These are phyloP conservation scores for Gonioctena quinquepunctata DNA, from an alignment of 1,140 invertebrate genomes.

Conservation along the genomic window DNA sequence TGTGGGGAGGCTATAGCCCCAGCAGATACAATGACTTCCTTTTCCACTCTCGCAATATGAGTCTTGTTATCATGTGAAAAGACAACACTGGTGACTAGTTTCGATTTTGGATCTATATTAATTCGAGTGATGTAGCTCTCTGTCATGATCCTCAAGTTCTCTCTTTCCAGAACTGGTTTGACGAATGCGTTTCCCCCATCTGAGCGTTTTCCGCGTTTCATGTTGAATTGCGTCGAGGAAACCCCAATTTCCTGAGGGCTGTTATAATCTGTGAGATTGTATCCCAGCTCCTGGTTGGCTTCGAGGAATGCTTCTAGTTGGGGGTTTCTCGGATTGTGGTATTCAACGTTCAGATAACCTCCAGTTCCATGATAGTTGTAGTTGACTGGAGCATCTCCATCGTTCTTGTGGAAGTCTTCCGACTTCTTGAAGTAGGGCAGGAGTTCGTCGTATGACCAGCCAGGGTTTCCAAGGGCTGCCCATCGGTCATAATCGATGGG, in stretches of 20 bases:
- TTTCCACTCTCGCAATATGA: slow-evolving; percentile 58
- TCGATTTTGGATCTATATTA: slow-evolving; percentile 61
- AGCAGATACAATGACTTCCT: slow-evolving; percentile 74
- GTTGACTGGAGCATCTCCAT: not conserved
- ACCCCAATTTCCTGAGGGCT: slow-evolving; percentile 53
- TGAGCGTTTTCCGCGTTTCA: slow-evolving; percentile 59
- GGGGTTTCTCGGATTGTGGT: not conserved
- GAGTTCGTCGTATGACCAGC: slow-evolving; percentile 68
- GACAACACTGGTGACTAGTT: slow-evolving; percentile 68
- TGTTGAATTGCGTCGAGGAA: slow-evolving; percentile 55
- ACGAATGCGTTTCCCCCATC: slow-evolving; percentile 65
- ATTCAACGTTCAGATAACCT: slow-evolving; percentile 17
- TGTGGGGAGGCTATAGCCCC: slow-evolving; percentile 74
- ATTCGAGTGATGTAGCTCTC: slow-evolving; percentile 57
- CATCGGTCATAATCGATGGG: slow-evolving; percentile 68
- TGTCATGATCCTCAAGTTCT: slow-evolving; percentile 60
- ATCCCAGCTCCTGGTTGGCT: slow-evolving; percentile 60
- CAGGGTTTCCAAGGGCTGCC: slow-evolving; percentile 68
- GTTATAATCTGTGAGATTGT: slow-evolving; percentile 60
- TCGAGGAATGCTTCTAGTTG: slow-evolving; percentile 59
- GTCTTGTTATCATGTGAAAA: slow-evolving; percentile 59
- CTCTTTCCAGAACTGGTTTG: slow-evolving; percentile 54
- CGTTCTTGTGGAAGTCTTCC: slow-evolving; percentile 47
- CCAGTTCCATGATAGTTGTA: not conserved
- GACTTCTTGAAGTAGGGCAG: slow-evolving; percentile 64